These are phyloP conservation scores for Polyergus mexicanus DNA, from an alignment of 1,140 invertebrate species.

Conservation along the genomic window DNA sequence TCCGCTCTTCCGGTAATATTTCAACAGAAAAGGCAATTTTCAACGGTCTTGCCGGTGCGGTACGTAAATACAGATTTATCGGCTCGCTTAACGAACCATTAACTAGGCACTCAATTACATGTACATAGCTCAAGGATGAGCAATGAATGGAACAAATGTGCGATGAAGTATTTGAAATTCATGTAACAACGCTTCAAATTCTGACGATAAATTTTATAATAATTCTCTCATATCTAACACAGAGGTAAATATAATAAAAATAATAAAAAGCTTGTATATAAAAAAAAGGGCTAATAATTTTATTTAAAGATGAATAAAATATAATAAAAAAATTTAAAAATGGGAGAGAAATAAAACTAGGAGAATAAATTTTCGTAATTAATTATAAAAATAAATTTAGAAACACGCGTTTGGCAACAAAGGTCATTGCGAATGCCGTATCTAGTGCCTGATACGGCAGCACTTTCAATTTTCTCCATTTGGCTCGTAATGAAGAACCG, in stretches of 20 bases:
- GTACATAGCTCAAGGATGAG: conserved; percentile 1
- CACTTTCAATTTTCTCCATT: conserved; percentile 84
- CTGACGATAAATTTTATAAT: neutral
- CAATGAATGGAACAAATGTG: neutral
- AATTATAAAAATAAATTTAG: conserved; percentile 35
- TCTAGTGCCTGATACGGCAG: conserved; percentile 50
- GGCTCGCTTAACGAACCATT: conserved; percentile 53
- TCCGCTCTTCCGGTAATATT: conserved; percentile 50
- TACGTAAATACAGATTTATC: conserved; percentile 47
- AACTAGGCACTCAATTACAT: conserved; percentile 34
- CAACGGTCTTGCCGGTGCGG: conserved; percentile 2
- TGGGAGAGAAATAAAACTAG: neutral
- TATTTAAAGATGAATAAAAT: neutral
- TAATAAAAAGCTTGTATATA: neutral
- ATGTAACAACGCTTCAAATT: neutral
- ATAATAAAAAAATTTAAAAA: neutral
- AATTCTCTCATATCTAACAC: neutral
- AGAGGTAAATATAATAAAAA: neutral
- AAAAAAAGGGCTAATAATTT: neutral
- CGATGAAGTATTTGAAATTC: conserved; percentile 15
- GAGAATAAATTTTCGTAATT: neutral
- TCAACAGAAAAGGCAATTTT: conserved; percentile 57
- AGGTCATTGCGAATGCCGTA: conserved; percentile 27
- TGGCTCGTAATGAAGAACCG: conserved; percentile 81
- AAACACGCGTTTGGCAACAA: neutral